These are phyloP conservation scores for Oceanodroma tethys DNA, from an alignment of 2,113 vertebrate genomes.

Conservation along the genomic window DNA sequence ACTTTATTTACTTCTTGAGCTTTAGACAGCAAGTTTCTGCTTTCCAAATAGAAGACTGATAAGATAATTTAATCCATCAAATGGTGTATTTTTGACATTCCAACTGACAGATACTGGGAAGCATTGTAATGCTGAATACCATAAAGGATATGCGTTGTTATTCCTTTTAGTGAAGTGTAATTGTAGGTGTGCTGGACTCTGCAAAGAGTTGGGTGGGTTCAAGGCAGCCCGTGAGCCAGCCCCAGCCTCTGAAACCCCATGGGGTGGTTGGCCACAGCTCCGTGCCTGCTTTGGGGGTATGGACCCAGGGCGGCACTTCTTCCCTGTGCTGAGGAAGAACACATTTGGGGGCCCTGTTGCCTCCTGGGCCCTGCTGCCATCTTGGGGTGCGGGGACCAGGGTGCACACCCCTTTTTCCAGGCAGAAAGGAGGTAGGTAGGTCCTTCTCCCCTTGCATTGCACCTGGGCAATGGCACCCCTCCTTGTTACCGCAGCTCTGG, in stretches of 20 bases:
- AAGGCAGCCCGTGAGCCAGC: neutral
- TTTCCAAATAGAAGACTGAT: neutral
- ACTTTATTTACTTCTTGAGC: neutral
- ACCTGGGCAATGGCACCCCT: neutral
- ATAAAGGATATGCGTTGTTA: neutral
- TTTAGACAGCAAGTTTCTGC: neutral
- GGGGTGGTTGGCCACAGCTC: neutral
- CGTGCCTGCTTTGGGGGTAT: fast-evolving
- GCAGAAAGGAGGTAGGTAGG: neutral
- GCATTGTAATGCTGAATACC: neutral
- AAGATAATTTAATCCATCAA: neutral
- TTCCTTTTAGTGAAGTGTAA: neutral
- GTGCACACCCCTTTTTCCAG: neutral
- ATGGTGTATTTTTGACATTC: neutral
- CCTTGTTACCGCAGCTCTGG: neutral
- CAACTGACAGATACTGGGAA: neutral
- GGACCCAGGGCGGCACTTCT: neutral
- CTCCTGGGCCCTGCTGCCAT: neutral
- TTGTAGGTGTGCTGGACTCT: neutral
- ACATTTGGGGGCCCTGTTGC: too few species aligned
- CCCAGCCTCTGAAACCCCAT: neutral
- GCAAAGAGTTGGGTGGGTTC: neutral
- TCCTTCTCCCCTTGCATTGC: neutral
- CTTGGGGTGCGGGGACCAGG: fast-evolving
- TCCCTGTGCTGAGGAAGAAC: neutral